Base-by-base conservation (phyloP, 2,888 invertebrate genomes). In the Cantharis rufa region DNA sequence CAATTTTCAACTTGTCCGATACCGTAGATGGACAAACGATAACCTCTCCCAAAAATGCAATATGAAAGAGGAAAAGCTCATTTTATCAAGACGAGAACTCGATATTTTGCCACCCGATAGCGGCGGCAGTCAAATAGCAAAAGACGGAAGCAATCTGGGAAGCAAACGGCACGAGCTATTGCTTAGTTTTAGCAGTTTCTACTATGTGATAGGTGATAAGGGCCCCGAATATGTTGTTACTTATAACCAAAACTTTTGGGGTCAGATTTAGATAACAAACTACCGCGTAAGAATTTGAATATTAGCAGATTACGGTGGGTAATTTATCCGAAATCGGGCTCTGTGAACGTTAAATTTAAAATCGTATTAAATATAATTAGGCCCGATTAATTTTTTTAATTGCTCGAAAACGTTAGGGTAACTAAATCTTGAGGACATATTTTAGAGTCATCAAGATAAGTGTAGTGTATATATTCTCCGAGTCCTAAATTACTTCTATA, bases 1-100 rank as follows among this genome's bases (percentile, higher is more conserved):
- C 80, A 81, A 79, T 79, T 75, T 78, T 68, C 71, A 27, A 77
- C 76, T 79, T 80, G 78, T 73, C 77, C 70, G 80, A 75, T 80
- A 77, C 75, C 74, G 48, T 48, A 71, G 79, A 81, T 80, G 78
- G 80, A 80, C 81, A 78, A 77, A 80, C 78, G 80, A 81, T 80
- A 80, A 80, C 80, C 78, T 75, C 71, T 72, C 13, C 24, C 48
- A 80, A 80, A 71, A 79, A 81, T 80, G 80, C 78, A 81, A 80
- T 79, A 80, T 80, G 71, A 68, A 66, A 74, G 77, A 28, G 69
- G 78, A 66, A 77, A 78, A 69, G 76, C 72, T 72, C 72, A 73
- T 78, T 78, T 74, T 78, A 80, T 79, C 76, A 73, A 74, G 61
- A 71, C 71, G 75, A 72, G 79, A 80, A 81, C 80, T 80, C 79